These are phyloP conservation scores for Drosophila auraria DNA, from an alignment of 1,140 invertebrate genomes.

Conservation along the genomic window DNA sequence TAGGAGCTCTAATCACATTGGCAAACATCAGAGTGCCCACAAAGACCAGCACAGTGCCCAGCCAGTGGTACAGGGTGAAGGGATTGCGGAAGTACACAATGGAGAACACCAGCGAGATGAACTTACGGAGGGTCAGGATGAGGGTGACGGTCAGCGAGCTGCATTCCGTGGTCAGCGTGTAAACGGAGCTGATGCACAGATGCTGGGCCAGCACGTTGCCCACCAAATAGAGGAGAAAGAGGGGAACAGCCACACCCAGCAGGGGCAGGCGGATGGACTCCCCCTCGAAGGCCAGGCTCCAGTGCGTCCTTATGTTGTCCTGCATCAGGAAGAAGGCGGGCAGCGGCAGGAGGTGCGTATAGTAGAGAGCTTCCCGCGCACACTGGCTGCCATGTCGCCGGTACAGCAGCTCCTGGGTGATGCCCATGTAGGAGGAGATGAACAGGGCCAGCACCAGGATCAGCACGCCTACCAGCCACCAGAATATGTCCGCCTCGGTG, in stretches of 20 bases:
- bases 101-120: slow-evolving; percentile 96
- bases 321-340: slow-evolving; percentile 84
- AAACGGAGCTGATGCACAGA: slow-evolving; percentile 97
- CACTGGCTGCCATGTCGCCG: slow-evolving; percentile 93
- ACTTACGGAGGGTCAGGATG: slow-evolving; percentile 97
- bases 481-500: slow-evolving; percentile 86
- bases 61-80: slow-evolving; percentile 96
- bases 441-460: slow-evolving; percentile 96
- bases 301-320: slow-evolving; percentile 89
- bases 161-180: slow-evolving; percentile 97
- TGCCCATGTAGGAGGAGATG: slow-evolving; percentile 97
- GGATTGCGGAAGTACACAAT: slow-evolving; percentile 98
- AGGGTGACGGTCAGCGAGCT: slow-evolving; percentile 97
- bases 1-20: slow-evolving; percentile 39
- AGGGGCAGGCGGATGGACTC: slow-evolving; percentile 84
- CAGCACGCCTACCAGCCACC: slow-evolving; percentile 92
- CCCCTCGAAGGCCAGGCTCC: slow-evolving; percentile 42
- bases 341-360: slow-evolving; percentile 87
- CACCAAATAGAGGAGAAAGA: slow-evolving; percentile 91
- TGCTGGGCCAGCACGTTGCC: slow-evolving; percentile 97
- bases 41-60: slow-evolving; percentile 96
- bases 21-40: slow-evolving; percentile 95
- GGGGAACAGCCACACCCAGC: slow-evolving; percentile 87
- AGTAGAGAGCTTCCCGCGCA: slow-evolving; percentile 97
- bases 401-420: slow-evolving; percentile 97